Evolutionary conservation across 2,113 vertebrate species (phyloP).

Genomic region (Peucedramus taeniatus): DNA sequence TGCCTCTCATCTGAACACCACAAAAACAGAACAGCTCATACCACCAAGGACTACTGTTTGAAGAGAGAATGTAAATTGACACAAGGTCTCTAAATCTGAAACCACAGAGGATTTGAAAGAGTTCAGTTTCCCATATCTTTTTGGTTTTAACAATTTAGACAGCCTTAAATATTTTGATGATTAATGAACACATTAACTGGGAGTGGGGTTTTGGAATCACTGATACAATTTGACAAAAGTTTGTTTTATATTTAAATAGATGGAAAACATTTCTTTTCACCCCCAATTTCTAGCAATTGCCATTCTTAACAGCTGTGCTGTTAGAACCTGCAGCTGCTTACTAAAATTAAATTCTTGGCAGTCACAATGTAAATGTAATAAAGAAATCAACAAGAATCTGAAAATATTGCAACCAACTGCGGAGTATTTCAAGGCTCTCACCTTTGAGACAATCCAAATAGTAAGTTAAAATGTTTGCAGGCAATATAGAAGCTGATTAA

Average conservation of each 20-base stretch:
- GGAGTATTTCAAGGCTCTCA: background rate
- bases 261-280: background rate
- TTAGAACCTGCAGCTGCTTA: background rate
- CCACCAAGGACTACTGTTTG: background rate
- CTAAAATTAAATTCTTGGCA: background rate
- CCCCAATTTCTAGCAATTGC: background rate
- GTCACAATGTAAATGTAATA: background rate
- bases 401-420: background rate
- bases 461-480: background rate
- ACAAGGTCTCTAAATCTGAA: background rate
- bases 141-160: background rate
- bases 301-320: background rate
- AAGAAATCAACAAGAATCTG: background rate
- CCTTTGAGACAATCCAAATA: background rate
- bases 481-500: background rate
- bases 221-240: background rate
- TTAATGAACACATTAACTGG: background rate
- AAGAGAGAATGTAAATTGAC: background rate
- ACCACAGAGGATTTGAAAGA: background rate
- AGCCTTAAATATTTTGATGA: background rate
- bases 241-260: background rate
- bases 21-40: background rate
- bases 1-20: background rate
- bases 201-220: background rate
- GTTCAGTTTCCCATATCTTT: background rate